Evolutionary conservation across 2,797 vertebrate species (phyloP).

Genomic region (Argyrosomus regius): DNA sequence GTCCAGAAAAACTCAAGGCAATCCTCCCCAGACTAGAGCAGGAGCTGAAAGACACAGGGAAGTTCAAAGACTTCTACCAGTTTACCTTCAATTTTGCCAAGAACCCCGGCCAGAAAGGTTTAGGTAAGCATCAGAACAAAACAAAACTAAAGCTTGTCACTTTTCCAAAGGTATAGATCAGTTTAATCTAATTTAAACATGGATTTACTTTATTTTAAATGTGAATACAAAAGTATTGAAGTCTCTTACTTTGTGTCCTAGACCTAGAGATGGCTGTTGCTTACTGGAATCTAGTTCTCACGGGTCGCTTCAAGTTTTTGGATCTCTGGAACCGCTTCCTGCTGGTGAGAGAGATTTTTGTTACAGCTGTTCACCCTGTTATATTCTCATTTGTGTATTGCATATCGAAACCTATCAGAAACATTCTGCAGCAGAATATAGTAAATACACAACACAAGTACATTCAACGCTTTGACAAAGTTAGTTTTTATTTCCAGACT

Average conservation of each 20-base stretch:
- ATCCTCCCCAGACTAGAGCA: constrained; percentile 94
- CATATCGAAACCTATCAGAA: neutral
- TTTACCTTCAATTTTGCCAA: constrained; percentile 98
- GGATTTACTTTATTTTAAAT: neutral
- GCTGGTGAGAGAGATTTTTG: constrained; percentile 85
- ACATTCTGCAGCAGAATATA: neutral
- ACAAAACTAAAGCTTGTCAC: neutral
- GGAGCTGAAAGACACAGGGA: constrained; percentile 93
- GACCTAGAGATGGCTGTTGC: constrained; percentile 97
- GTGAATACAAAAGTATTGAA: neutral
- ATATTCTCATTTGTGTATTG: neutral
- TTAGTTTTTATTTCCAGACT: neutral
- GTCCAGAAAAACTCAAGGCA: constrained; percentile 92
- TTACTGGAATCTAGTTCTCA: constrained; percentile 97
- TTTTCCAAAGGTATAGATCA: neutral
- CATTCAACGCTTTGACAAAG: neutral
- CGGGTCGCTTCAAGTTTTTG: constrained; percentile 96
- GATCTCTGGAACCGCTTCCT: constrained; percentile 98
- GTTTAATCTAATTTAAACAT: neutral
- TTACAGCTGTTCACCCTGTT: neutral
- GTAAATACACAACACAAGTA: neutral
- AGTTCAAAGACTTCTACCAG: constrained; percentile 98
- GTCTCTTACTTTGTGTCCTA: constrained; percentile 34
- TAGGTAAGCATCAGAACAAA: constrained; percentile 86
- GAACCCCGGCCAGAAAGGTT: constrained; percentile 96